Evolutionary conservation across 2,888 invertebrate species (phyloP).

Genomic region (Deilephila elpenor): DNA sequence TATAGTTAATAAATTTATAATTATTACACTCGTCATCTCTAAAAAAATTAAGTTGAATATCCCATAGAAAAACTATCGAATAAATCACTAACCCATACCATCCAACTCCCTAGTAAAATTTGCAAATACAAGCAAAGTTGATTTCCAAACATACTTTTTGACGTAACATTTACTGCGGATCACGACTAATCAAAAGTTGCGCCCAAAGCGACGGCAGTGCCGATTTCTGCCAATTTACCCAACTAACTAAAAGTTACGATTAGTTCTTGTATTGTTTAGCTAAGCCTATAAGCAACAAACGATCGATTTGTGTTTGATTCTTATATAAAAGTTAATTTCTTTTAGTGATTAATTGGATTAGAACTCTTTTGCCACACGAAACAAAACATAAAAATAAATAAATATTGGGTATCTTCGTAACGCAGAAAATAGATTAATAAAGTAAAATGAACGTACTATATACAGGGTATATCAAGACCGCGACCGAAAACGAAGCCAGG

Average conservation of each 20-base stretch:
- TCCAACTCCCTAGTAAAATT: neutral
- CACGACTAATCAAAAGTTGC: constrained; percentile 63
- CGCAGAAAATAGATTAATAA: neutral
- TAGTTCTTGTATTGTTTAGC: constrained; percentile 61
- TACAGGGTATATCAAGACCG: no score
- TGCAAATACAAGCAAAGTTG: neutral
- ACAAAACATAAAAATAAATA: neutral
- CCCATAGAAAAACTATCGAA: no score
- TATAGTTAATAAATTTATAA: no score
- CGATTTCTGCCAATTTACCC: constrained; percentile 54
- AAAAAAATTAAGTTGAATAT: no score
- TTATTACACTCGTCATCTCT: no score
- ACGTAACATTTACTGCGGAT: constrained; percentile 22
- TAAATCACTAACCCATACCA: no score
- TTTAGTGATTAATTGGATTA: constrained; percentile 18
- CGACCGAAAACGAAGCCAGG: no score
- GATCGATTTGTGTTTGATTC: constrained; percentile 36
- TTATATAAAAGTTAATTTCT: constrained; percentile 21
- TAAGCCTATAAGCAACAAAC: constrained; percentile 41
- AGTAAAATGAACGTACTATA: no score
- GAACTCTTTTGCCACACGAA: neutral
- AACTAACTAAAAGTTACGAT: constrained; percentile 66
- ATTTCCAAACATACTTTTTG: neutral
- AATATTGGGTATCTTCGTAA: neutral
- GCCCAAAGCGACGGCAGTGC: constrained; percentile 44